These are phyloP conservation scores for Ips nitidus DNA, from an alignment of 1,140 invertebrate genomes.

Conservation along the genomic window DNA sequence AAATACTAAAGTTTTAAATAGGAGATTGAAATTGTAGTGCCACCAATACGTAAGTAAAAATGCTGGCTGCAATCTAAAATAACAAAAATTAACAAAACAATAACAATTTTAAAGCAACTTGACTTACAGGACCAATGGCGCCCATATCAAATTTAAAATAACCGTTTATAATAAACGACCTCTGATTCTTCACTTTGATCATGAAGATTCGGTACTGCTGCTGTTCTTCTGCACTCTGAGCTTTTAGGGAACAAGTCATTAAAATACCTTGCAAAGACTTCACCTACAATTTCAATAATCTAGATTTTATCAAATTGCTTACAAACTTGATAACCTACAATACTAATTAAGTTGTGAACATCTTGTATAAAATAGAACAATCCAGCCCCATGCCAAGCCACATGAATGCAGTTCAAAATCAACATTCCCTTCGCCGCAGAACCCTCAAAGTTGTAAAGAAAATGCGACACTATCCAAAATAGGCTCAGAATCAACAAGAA, in stretches of 20 bases:
- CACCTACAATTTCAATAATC: conserved; percentile 11
- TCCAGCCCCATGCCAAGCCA: conserved; percentile 2
- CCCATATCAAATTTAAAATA: conserved; percentile 20
- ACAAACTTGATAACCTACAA: conserved; percentile 3
- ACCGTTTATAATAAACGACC: conserved; percentile 7
- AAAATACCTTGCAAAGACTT: conserved; percentile 15
- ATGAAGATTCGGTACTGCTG: conserved; percentile 20
- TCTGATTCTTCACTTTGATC: conserved; percentile 11
- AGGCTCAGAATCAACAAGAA: neutral
- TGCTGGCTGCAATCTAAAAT: conserved; percentile 19
- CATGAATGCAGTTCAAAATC: conserved; percentile 1
- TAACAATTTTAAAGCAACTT: neutral
- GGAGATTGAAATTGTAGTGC: conserved; percentile 9
- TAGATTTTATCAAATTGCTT: neutral
- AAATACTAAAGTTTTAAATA: too few relatives aligned
- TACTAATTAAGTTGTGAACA: neutral
- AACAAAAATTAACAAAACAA: neutral
- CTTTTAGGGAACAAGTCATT: conserved; percentile 6
- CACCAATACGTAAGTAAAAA: conserved; percentile 14
- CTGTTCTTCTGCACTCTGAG: conserved; percentile 13
- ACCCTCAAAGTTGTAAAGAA: conserved; percentile 5
- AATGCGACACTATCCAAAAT: conserved; percentile 5
- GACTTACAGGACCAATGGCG: conserved; percentile 21
- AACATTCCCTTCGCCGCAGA: neutral
- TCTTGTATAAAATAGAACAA: conserved; percentile 7